These are phyloP conservation scores for Scleropages formosus DNA, from an alignment of 2,797 vertebrate species.

Conservation along the genomic window DNA sequence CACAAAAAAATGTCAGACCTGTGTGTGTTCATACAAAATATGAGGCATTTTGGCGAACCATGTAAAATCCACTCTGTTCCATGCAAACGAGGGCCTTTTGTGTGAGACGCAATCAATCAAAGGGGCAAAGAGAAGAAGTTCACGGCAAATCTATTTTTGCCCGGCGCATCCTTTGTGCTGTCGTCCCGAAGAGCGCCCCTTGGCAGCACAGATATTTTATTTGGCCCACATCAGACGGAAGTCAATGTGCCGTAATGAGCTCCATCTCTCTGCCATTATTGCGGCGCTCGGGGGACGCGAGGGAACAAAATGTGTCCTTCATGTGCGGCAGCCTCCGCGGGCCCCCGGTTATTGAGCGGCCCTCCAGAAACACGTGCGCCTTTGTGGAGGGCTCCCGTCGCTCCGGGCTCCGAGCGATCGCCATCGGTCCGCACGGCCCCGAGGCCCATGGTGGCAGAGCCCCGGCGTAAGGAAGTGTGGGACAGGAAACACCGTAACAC, in stretches of 20 bases:
- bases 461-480: background rate
- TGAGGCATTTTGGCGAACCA: background rate
- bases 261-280: slow-evolving; percentile 62
- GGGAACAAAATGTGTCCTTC: slow-evolving; percentile 34
- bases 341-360: background rate
- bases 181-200: slow-evolving; percentile 63
- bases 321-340: background rate
- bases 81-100: slow-evolving; percentile 54
- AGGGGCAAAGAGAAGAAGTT: slow-evolving; percentile 54
- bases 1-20: background rate
- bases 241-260: slow-evolving; percentile 68
- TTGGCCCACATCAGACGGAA: slow-evolving; percentile 70
- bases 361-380: background rate
- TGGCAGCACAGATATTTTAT: slow-evolving; percentile 68
- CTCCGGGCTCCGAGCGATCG: background rate
- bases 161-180: slow-evolving; percentile 49
- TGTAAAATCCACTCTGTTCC: slow-evolving; percentile 17
- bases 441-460: background rate
- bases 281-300: slow-evolving; percentile 54
- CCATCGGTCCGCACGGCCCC: background rate
- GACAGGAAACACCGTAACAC: background rate
- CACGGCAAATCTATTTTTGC: slow-evolving; percentile 65
- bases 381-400: background rate
- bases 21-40: slow-evolving; percentile 10
- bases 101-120: slow-evolving; percentile 65